These are phyloP conservation scores for Habrosyne pyritoides DNA, from an alignment of 2,888 invertebrate genomes.

Conservation along the genomic window DNA sequence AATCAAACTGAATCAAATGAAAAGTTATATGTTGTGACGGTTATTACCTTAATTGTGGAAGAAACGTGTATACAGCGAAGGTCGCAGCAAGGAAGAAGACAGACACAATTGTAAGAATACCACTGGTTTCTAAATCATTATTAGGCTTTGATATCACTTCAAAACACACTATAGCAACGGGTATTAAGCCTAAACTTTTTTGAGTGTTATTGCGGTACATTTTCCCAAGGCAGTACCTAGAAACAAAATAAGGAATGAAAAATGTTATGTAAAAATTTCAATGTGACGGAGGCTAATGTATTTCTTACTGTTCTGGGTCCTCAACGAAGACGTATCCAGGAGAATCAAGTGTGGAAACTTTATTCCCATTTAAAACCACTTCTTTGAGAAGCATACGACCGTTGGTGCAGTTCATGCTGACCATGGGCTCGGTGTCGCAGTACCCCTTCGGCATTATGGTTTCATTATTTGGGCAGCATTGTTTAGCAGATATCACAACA, in stretches of 20 bases:
- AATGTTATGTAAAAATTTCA: not conserved
- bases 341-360: conserved; percentile 64
- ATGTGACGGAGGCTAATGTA: not conserved
- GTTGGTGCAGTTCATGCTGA: conserved; percentile 54
- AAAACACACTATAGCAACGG: conserved; percentile 82
- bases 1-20: not conserved
- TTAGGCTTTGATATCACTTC: conserved; percentile 86
- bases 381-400: conserved; percentile 66
- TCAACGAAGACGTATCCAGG: conserved; percentile 63
- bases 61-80: conserved; percentile 81
- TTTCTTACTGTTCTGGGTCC: conserved; percentile 60
- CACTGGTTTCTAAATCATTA: conserved; percentile 63
- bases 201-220: conserved; percentile 53
- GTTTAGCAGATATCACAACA: conserved; percentile 35
- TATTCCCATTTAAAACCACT: conserved; percentile 57
- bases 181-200: conserved; percentile 37
- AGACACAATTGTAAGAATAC: conserved; percentile 78
- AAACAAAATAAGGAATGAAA: conserved; percentile 17
- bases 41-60: conserved; percentile 84
- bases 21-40: not conserved
- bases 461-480: conserved; percentile 61
- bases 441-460: conserved; percentile 43
- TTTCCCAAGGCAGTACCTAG: conserved; percentile 64
- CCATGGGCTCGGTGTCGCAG: conserved; percentile 40
- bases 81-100: conserved; percentile 84